Conservation (phyloP, 2,113 vertebrate genomes). For the Numenius arquata region DNA sequence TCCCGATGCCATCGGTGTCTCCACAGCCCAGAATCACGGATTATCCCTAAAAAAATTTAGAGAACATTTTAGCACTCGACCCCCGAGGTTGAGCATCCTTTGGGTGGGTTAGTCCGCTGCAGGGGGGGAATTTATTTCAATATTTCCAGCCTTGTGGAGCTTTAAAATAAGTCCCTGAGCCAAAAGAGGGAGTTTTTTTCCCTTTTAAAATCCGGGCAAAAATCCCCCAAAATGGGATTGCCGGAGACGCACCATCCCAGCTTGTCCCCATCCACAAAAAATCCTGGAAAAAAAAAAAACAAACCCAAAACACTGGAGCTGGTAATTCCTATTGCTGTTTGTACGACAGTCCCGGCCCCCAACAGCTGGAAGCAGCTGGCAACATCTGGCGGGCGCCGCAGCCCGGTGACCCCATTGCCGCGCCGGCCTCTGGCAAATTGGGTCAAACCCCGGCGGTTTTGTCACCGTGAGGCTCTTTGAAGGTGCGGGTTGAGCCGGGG, state of each 20-base stretch:
- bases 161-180: background rate
- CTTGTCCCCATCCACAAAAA: background rate
- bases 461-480: fast-evolving
- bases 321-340: background rate
- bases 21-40: background rate
- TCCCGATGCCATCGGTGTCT: fast-evolving
- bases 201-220: background rate
- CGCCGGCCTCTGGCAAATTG: fast-evolving
- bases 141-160: fast-evolving
- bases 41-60: background rate
- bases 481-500: fast-evolving
- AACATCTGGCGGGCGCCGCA: fast-evolving
- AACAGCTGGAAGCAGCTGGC: background rate
- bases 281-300: fast-evolving
- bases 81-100: fast-evolving
- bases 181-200: background rate
- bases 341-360: fast-evolving
- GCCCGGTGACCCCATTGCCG: fast-evolving
- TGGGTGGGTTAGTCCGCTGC: background rate
- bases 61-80: background rate
- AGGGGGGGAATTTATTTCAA: background rate
- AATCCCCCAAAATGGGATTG: background rate
- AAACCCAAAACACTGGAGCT: fast-evolving
- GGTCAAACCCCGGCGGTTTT: fast-evolving
- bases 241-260: fast-evolving